Conservation (phyloP, 2,113 vertebrate species). For the Sula dactylatra region DNA sequence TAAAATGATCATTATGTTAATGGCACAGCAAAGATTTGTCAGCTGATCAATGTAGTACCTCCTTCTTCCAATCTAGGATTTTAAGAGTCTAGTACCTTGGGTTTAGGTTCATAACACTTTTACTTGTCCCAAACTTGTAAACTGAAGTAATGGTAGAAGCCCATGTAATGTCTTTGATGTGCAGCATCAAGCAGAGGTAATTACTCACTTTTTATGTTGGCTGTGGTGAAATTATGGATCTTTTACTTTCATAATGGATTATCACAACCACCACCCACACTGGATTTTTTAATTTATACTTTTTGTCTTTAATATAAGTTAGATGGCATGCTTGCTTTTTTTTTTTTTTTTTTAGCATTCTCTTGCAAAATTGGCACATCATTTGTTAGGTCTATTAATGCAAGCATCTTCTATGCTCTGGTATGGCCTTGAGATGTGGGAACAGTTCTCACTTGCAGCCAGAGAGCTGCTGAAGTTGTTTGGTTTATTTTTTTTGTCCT, state of each 20-base stretch:
- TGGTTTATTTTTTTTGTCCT: neutral
- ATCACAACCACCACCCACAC: neutral
- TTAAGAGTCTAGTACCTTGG: neutral
- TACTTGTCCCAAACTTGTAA: neutral
- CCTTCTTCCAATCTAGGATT: neutral
- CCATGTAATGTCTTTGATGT: neutral
- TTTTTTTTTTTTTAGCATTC: neutral
- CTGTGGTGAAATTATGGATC: neutral
- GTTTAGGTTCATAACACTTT: neutral
- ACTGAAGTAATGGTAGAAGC: neutral
- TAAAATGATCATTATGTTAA: neutral
- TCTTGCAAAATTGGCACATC: neutral
- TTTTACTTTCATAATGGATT: neutral
- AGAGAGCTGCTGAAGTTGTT: neutral
- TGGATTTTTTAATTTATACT: neutral
- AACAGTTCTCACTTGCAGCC: neutral
- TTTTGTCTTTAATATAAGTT: neutral
- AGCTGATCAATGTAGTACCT: neutral
- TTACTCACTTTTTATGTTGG: neutral
- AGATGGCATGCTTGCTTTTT: neutral
- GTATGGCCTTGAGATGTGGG: neutral
- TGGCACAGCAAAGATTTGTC: neutral
- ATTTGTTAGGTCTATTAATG: neutral
- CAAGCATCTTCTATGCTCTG: neutral
- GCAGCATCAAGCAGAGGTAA: neutral